These are phyloP conservation scores for Sylvia borin DNA, from an alignment of 2,797 vertebrate genomes.

Conservation along the genomic window DNA sequence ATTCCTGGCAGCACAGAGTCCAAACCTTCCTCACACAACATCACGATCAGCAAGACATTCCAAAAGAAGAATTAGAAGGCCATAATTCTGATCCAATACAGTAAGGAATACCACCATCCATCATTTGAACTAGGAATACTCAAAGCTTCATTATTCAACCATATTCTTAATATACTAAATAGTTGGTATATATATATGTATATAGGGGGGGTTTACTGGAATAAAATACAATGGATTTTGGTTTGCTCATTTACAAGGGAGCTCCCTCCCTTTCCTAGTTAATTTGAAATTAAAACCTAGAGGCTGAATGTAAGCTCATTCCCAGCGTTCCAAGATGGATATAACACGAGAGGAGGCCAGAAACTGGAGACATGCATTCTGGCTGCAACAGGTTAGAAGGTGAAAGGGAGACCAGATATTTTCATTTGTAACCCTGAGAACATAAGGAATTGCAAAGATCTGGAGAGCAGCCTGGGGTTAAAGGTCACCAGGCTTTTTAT, in stretches of 20 bases:
- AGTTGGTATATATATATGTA: not conserved
- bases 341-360: slow-evolving; percentile 14
- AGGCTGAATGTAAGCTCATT: slow-evolving; percentile 45
- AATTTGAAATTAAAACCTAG: slow-evolving; percentile 53
- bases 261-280: slow-evolving; percentile 31
- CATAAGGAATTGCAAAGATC: slow-evolving; percentile 77
- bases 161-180: slow-evolving; percentile 52
- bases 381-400: slow-evolving; percentile 62
- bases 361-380: slow-evolving; percentile 69
- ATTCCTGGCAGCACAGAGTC: slow-evolving; percentile 28
- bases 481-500: slow-evolving; percentile 94
- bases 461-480: slow-evolving; percentile 78
- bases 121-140: slow-evolving; percentile 52
- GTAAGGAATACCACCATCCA: slow-evolving; percentile 53
- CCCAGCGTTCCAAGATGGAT: slow-evolving; percentile 42
- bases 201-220: not conserved
- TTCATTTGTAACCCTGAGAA: slow-evolving; percentile 83
- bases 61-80: slow-evolving; percentile 55
- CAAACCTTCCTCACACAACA: slow-evolving; percentile 29
- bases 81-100: slow-evolving; percentile 34
- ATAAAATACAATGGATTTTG: slow-evolving; percentile 68
- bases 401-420: slow-evolving; percentile 65
- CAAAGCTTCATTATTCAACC: slow-evolving; percentile 48
- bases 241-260: slow-evolving; percentile 57
- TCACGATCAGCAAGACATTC: slow-evolving; percentile 19